Conservation (phyloP, 2,113 vertebrate genomes). For the Platichthys flesus region DNA sequence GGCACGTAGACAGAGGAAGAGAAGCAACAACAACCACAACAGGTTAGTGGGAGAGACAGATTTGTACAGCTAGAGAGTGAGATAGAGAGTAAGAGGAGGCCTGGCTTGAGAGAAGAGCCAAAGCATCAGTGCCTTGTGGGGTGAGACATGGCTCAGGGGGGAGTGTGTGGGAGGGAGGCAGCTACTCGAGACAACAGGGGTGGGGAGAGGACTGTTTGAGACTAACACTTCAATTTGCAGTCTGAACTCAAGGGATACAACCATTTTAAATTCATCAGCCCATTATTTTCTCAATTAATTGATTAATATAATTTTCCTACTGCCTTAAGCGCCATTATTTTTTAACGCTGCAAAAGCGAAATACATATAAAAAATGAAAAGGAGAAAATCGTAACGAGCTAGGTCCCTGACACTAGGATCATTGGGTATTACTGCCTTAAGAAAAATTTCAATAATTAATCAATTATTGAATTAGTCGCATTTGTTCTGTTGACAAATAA, state of each 20-base stretch:
- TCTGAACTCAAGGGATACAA: background rate
- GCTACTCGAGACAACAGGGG: background rate
- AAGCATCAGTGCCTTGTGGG: constrained; percentile 81
- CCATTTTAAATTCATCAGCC: background rate
- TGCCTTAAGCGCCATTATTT: background rate
- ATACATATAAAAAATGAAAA: background rate
- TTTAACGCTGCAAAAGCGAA: background rate
- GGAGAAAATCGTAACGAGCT: background rate
- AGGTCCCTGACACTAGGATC: background rate
- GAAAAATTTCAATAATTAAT: background rate
- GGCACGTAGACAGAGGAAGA: constrained; percentile 88
- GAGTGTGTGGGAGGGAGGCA: constrained; percentile 15
- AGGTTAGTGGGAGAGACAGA: constrained; percentile 80
- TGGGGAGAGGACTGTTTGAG: background rate
- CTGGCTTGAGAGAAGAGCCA: constrained; percentile 53
- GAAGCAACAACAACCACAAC: constrained; percentile 90
- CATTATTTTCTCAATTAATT: background rate
- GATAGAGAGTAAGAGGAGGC: constrained; percentile 48
- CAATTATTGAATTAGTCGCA: background rate
- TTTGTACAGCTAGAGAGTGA: constrained; percentile 57
- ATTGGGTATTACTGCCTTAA: background rate
- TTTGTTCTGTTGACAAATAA: background rate
- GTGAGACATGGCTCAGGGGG: constrained; percentile 28
- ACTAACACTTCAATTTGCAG: background rate
- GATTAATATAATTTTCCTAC: background rate